Conservation (phyloP, 2,113 vertebrate genomes). For the Conger conger region DNA sequence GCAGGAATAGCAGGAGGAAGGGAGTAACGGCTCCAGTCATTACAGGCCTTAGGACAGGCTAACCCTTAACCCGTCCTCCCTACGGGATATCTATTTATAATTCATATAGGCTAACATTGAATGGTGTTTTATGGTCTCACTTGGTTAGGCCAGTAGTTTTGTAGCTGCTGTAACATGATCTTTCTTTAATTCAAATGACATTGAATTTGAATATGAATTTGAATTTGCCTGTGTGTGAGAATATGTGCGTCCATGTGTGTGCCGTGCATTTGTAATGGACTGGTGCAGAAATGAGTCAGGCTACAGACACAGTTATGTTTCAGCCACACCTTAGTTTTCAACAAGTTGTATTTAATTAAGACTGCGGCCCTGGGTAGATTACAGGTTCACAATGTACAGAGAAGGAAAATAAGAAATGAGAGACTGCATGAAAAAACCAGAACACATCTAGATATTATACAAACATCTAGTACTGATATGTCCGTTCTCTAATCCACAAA, state of each 20-base stretch:
- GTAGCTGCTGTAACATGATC: background rate
- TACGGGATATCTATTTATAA: background rate
- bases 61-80: background rate
- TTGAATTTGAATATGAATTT: background rate
- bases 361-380: slow-evolving; percentile 4
- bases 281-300: background rate
- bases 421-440: background rate
- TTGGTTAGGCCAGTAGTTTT: background rate
- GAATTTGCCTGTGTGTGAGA: slow-evolving; percentile 12
- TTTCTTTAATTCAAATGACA: background rate
- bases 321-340: slow-evolving; percentile 29
- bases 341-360: slow-evolving; percentile 28
- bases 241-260: slow-evolving; percentile 19
- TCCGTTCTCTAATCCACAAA: background rate
- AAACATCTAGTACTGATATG: background rate
- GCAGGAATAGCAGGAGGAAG: slow-evolving; percentile 38
- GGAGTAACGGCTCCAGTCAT: slow-evolving; percentile 16
- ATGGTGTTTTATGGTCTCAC: background rate
- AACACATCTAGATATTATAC: background rate
- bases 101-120: background rate
- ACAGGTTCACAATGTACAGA: background rate
- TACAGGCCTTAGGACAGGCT: background rate
- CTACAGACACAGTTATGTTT: background rate
- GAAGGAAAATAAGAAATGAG: background rate
- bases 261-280: background rate